Conservation (phyloP, 2,113 vertebrate genomes). For the Aphelocoma coerulescens region DNA sequence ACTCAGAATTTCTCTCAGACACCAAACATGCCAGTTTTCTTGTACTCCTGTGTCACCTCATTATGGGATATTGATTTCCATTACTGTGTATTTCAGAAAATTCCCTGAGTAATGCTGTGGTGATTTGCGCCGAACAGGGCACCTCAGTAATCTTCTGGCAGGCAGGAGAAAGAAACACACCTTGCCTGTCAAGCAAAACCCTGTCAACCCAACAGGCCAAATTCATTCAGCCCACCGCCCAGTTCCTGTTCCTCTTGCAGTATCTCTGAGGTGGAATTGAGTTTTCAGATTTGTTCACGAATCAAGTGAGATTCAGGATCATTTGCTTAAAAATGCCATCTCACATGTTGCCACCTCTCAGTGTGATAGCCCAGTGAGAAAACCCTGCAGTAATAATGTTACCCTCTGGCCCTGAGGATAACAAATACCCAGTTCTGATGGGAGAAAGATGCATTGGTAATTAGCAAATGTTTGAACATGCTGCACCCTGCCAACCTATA, state of each 20-base stretch:
- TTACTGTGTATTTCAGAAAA: slow-evolving; percentile 22
- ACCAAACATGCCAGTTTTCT: not conserved
- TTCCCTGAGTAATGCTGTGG: not conserved
- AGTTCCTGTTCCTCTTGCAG: not conserved
- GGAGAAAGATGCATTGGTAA: not conserved
- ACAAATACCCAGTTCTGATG: not conserved
- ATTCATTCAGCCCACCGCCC: not conserved
- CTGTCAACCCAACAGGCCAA: not conserved
- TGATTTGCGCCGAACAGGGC: not conserved
- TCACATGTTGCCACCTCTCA: rapidly evolving
- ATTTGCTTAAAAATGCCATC: not conserved
- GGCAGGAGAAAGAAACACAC: not conserved
- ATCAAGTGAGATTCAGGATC: not conserved
- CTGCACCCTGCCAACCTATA: not conserved
- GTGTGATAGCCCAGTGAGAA: not conserved
- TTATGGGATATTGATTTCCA: slow-evolving; percentile 49
- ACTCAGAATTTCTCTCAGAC: not conserved
- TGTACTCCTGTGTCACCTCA: not conserved
- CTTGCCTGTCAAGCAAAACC: not conserved
- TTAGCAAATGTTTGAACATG: not conserved
- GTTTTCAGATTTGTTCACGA: not conserved
- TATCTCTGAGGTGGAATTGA: not conserved
- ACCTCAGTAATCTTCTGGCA: not conserved
- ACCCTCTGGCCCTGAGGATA: not conserved
- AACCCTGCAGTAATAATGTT: not conserved